Base-by-base conservation (phyloP, 2,888 invertebrate species). In the Terebella lapidaria region DNA sequence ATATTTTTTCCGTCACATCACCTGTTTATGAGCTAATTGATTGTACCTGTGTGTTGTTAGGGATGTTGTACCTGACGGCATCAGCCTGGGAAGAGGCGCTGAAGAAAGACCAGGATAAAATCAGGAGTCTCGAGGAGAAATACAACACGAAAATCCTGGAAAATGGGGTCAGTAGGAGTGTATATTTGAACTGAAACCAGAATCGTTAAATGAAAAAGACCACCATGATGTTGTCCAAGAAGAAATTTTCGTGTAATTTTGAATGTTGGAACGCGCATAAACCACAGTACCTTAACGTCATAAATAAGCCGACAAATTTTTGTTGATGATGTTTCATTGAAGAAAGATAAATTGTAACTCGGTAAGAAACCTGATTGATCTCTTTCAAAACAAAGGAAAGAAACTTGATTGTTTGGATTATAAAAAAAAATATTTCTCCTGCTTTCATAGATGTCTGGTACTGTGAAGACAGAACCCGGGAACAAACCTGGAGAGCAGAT, bases 101-200 rank as follows among this genome's bases (percentile, higher is more conserved):
- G 29, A 67, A 67, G 52, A 67, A 67, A 42, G 67, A 67, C 22
- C 60, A 67, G 25, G 61, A 46, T 15, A 68, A 65, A 53, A 56
- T 68, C 10, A 69, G 63, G 28, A 59, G 61, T 28, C 49, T 69
- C 55, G 69, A 69, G 35, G 63, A 69, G 47, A 69, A 68, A 59
- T 69, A 61, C 62, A 66, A 69, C 35, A 61, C 62, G 4, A 67
- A 63, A 49, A 68, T 69, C 24, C 62, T 69, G 18, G 69, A 69
- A 52, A 65, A 67, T 46, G 69, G 69, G 57, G 69, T 69, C 57
- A 30, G 61, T 59, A n/a, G 10, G n/a, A 35, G n/a, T 15, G 10
- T 15, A 35, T 35, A 35, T 15, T 35, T 15, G n/a, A 15, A 35
- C 10, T 35, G n/a, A 35, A n/a, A n/a, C n/a, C n/a, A n/a, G n/a